A percentile compares a stretch with the other conserved stretches of the same genome.
These are phyloP conservation scores for Sebastes minor DNA, from an alignment of 2,797 vertebrate species.

Conservation along the genomic window DNA sequence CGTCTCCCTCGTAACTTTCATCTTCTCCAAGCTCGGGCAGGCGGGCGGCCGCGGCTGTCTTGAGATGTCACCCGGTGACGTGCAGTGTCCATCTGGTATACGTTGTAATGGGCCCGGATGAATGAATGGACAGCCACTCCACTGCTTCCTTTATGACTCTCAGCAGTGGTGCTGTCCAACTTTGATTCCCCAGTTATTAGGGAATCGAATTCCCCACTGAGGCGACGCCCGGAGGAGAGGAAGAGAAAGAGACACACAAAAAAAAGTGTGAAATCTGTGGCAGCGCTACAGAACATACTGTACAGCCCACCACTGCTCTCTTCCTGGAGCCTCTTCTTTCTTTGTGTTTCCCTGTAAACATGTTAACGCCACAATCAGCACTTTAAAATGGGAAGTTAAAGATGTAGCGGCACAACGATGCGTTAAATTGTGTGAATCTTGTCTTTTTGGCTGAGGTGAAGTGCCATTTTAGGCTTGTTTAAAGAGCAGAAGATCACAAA, in stretches of 20 bases:
- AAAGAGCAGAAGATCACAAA: slow-evolving; percentile 11
- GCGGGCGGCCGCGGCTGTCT: slow-evolving; percentile 71
- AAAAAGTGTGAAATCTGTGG: slow-evolving; percentile 77
- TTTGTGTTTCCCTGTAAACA: slow-evolving; percentile 56
- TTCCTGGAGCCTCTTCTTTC: slow-evolving; percentile 65
- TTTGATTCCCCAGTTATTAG: slow-evolving; percentile 84
- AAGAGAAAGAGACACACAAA: slow-evolving; percentile 76
- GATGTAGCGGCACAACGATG: neutral
- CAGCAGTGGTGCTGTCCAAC: slow-evolving; percentile 79
- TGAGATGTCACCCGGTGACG: slow-evolving; percentile 75
- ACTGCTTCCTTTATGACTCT: slow-evolving; percentile 77
- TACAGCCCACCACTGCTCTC: slow-evolving; percentile 74
- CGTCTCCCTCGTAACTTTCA: slow-evolving; percentile 75
- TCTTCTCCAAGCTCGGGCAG: slow-evolving; percentile 62
- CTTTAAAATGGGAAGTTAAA: neutral
- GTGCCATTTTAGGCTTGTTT: neutral
- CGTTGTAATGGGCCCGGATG: slow-evolving; percentile 69
- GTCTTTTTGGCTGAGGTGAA: neutral
- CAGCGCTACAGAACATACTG: slow-evolving; percentile 67
- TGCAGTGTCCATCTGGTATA: slow-evolving; percentile 79
- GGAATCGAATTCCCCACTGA: slow-evolving; percentile 77
- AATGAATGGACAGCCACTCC: slow-evolving; percentile 76
- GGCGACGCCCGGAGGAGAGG: slow-evolving; percentile 69
- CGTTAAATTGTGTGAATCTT: neutral
- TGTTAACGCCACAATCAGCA: slow-evolving; percentile 3